A percentile compares a stretch with the other conserved stretches of the same genome.
phyloP scores from a whole-genome alignment of 2,888 invertebrate species.

The Rugalucina vietnamica region DNA sequence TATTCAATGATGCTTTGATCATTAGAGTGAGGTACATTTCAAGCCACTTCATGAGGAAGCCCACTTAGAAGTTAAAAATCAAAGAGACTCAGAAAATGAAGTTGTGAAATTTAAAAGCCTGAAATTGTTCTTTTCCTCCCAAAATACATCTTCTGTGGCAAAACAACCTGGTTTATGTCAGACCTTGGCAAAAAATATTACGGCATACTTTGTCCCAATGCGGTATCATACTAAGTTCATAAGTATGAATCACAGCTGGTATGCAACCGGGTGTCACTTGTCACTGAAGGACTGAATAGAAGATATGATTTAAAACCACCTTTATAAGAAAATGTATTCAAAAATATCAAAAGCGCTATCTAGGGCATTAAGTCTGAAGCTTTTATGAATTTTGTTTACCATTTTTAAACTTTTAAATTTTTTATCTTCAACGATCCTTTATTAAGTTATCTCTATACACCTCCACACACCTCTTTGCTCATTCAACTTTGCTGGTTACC shows the following conservation, averaged over 20 bases:
- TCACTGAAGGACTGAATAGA: not conserved
- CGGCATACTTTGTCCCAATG: too few relatives aligned
- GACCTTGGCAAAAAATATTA: too few relatives aligned
- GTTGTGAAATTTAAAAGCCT: too few relatives aligned
- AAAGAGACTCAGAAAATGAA: too few relatives aligned
- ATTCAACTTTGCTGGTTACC: too few relatives aligned
- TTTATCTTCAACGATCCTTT: not conserved
- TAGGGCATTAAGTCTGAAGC: not conserved
- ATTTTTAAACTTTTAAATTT: not conserved
- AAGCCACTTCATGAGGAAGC: too few relatives aligned
- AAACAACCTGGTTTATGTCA: too few relatives aligned
- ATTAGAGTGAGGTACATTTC: not conserved
- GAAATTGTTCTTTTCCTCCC: too few relatives aligned
- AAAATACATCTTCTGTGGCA: too few relatives aligned
- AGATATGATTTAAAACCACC: not conserved
- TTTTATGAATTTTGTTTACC: not conserved
- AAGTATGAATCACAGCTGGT: conserved; percentile 1
- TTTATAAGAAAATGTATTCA: not conserved
- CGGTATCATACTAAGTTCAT: conserved; percentile 3
- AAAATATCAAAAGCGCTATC: not conserved
- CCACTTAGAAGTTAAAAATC: too few relatives aligned
- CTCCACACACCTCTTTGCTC: not conserved
- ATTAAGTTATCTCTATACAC: not conserved
- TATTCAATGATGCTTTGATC: not conserved
- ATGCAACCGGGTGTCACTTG: not conserved